Base-by-base conservation (phyloP, 2,113 vertebrate genomes). In the Machaerirhynchus nigripectus region DNA sequence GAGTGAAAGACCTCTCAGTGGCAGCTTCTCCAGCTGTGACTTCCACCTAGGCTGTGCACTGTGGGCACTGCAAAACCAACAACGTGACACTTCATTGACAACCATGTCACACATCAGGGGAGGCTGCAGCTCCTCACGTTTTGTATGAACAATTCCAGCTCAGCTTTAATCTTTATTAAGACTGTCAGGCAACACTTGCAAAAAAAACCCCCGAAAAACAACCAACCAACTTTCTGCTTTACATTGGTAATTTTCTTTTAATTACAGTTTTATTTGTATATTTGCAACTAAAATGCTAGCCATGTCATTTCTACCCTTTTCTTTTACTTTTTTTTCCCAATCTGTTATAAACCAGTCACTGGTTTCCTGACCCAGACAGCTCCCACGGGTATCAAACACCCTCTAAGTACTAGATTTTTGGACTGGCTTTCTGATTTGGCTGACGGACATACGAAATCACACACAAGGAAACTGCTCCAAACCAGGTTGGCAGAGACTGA, bases 401-500 rank as follows among this genome's bases (percentile, higher is more conserved):
- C 61, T 83, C 55, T 60, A 53, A 90, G 50, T 70, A 83, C 59
- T 56, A 47, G 59, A 78, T 93, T 94, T 87, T 95, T 94, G 67
- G 59, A 37, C 74, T 86, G 67, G 30, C 57, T 88, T 39, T 63
- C 63, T 86, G 93, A 78, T 95, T 90, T 94, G 95, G 79, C 87
- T 94, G 85, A 81, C 71, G 80, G 59, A 85, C 82, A 86, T 50
- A 37, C 11, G 4, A 94, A 95, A 80, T 95, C 75, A 44, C 90
- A 80, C 52, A 67, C 75, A 86, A 33, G 52, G 42, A 81, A 84
- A 77, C 85, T 84, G 59, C 82, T 96, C 55, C 93, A 92, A 87
- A 87, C 95, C 79, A 89, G 79, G 71, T 11, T 97, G 93, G 90
- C 93, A 94, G 79, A 75, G 39, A 40, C 75, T 95, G 93, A 95